These are phyloP conservation scores for Eufriesea mexicana DNA, from an alignment of 1,140 invertebrate species.

Conservation along the genomic window DNA sequence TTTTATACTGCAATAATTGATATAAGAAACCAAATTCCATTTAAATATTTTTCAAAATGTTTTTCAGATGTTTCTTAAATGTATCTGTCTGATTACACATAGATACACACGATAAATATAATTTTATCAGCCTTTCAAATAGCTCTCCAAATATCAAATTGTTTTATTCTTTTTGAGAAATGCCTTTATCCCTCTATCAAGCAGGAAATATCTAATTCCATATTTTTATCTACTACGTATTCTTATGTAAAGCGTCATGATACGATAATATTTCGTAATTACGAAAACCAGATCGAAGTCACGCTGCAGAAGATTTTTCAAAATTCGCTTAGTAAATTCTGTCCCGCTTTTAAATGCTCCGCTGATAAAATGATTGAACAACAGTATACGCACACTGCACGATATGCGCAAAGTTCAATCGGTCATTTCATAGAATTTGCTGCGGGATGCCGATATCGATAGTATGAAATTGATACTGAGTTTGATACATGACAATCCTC, in stretches of 20 bases:
- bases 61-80: too few relatives aligned
- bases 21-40: too few relatives aligned
- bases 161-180: neutral
- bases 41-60: too few relatives aligned
- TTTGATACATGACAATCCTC: neutral
- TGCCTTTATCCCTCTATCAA: neutral
- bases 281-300: neutral
- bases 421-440: neutral
- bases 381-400: neutral
- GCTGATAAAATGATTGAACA: conserved; percentile 6
- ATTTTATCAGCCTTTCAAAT: neutral
- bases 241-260: neutral
- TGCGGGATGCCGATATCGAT: neutral
- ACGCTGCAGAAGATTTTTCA: neutral
- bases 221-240: conserved; percentile 5
- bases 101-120: too few relatives aligned
- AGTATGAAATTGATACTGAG: neutral
- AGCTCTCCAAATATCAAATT: neutral
- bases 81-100: too few relatives aligned
- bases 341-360: neutral
- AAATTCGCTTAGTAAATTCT: neutral
- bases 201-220: neutral
- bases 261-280: conserved; percentile 1
- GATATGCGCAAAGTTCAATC: conserved; percentile 30
- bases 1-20: too few relatives aligned